A percentile compares a stretch with the other conserved stretches of the same genome.
Evolutionary conservation across 2,888 invertebrate species (phyloP).

Genomic region (Heteromyza rotundicornis): DNA sequence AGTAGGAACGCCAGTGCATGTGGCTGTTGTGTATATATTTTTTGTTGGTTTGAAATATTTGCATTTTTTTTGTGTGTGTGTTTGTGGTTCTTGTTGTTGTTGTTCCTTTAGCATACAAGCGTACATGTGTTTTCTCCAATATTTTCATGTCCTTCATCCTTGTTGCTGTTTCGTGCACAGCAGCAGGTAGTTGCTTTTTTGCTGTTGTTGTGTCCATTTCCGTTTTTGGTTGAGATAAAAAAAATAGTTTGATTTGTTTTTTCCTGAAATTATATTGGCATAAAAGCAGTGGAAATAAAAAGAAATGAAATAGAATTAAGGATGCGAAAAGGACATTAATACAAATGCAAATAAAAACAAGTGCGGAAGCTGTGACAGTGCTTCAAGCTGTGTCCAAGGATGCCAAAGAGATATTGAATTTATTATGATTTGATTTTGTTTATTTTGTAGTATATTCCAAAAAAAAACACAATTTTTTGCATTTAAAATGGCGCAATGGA

Average conservation of each 20-base stretch:
- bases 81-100: conserved; percentile 24
- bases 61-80: too few species aligned
- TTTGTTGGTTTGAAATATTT: conserved; percentile 26
- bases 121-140: conserved; percentile 13
- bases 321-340: conserved; percentile 16
- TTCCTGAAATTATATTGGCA: background rate
- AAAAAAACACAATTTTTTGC: too few species aligned
- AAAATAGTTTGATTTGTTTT: conserved; percentile 17
- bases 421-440: conserved; percentile 25
- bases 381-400: background rate
- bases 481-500: too few species aligned
- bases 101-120: too few species aligned
- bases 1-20: background rate
- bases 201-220: conserved; percentile 32
- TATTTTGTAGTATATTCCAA: too few species aligned
- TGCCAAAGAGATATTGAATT: conserved; percentile 20
- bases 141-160: conserved; percentile 9
- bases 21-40: background rate
- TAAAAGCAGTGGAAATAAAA: background rate
- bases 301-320: conserved; percentile 20
- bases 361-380: conserved; percentile 30
- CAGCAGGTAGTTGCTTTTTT: background rate
- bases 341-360: conserved; percentile 14
- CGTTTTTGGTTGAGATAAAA: too few species aligned
- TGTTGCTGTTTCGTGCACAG: conserved; percentile 11